Conservation (phyloP, 2,113 vertebrate species). For the Hippopotamus amphibius region DNA sequence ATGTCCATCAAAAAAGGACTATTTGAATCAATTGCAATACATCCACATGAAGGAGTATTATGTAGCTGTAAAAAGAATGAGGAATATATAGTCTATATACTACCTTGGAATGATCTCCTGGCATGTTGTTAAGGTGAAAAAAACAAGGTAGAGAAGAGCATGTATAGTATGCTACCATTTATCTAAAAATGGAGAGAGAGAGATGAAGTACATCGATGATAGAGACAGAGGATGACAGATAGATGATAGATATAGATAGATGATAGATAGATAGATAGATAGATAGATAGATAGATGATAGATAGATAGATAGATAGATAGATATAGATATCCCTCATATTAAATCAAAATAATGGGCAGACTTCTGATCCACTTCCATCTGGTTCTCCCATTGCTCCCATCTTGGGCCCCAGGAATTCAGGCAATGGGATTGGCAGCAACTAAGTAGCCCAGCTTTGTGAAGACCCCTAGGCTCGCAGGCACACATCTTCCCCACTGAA, state of each 20-base stretch:
- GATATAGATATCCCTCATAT: background rate
- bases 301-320: background rate
- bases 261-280: too few relatives aligned
- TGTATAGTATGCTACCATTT: background rate
- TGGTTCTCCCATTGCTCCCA: background rate
- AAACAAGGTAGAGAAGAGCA: background rate
- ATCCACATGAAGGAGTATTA: background rate
- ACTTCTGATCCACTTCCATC: background rate
- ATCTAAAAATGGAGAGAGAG: background rate
- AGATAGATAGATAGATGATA: too few relatives aligned
- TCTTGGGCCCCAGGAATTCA: background rate
- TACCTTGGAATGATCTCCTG: background rate
- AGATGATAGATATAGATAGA: background rate
- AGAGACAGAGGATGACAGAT: background rate
- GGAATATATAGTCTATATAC: background rate
- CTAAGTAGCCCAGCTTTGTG: background rate
- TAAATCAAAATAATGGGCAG: background rate
- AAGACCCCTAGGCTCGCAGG: background rate
- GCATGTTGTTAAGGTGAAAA: background rate
- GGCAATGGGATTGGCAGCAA: background rate
- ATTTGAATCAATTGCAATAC: background rate
- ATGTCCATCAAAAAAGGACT: background rate
- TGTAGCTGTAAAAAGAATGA: conserved; percentile 29
- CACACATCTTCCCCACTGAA: background rate
- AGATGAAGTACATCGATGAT: background rate